Conservation (phyloP, 2,113 vertebrate genomes). For the Dasyurus viverrinus region DNA sequence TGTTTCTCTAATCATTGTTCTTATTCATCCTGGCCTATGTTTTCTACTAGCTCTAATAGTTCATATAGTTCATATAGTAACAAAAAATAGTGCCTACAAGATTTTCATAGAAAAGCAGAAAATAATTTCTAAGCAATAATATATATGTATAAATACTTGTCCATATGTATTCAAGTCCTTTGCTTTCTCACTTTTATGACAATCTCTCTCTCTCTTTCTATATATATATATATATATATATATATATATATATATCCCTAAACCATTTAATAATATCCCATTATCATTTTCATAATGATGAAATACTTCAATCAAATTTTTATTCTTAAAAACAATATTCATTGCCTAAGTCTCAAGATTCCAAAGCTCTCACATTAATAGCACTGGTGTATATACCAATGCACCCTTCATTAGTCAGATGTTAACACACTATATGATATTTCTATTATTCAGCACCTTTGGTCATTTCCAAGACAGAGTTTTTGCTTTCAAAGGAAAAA, state of each 20-base stretch:
- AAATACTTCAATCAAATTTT: background rate
- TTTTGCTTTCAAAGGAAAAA: background rate
- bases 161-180: background rate
- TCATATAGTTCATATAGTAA: background rate
- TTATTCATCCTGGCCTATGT: background rate
- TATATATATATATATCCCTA: background rate
- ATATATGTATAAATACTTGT: background rate
- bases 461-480: background rate
- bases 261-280: background rate
- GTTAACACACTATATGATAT: background rate
- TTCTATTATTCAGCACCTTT: background rate
- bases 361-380: background rate
- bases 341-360: background rate
- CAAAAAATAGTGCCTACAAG: background rate
- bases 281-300: background rate
- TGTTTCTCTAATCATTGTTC: background rate
- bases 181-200: background rate
- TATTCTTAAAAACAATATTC: background rate
- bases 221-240: no score
- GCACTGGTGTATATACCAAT: background rate
- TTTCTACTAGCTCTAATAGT: background rate
- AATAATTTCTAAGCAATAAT: background rate
- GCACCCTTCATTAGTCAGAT: background rate
- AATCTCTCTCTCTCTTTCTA: background rate
- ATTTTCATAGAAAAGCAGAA: background rate